A percentile compares a stretch with the other conserved stretches of the same genome.
Conservation (phyloP, 2,888 invertebrate species). For the Epiblema foenella region DNA sequence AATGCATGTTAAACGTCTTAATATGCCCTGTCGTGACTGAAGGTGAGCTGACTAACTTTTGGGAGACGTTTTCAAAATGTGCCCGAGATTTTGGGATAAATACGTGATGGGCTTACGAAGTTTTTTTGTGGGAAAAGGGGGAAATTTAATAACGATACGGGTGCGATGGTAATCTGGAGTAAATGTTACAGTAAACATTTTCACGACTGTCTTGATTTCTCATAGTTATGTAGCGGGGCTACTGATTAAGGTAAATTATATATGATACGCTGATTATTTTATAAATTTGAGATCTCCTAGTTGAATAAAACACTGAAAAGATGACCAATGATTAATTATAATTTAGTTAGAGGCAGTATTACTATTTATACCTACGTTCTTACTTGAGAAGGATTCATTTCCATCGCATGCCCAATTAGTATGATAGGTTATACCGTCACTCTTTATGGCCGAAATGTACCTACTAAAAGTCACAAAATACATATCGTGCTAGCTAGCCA, state of each 20-base stretch:
- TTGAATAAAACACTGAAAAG: too few species aligned
- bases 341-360: too few species aligned
- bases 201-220: constrained; percentile 17
- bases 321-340: too few species aligned
- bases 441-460: too few species aligned
- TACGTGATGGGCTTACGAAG: constrained; percentile 76
- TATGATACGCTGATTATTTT: neutral
- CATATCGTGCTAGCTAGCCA: too few species aligned
- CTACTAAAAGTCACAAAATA: too few species aligned
- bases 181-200: constrained; percentile 25
- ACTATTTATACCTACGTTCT: too few species aligned
- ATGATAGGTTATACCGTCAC: too few species aligned
- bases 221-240: neutral
- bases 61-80: constrained; percentile 72
- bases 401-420: too few species aligned
- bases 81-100: constrained; percentile 72
- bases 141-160: constrained; percentile 53
- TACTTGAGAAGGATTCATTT: too few species aligned
- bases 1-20: constrained; percentile 84
- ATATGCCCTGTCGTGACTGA: constrained; percentile 81
- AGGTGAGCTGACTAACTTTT: constrained; percentile 79
- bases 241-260: neutral
- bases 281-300: too few species aligned
- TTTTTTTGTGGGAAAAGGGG: constrained; percentile 74
- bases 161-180: constrained; percentile 54